Base-by-base conservation (phyloP, 2,797 vertebrate genomes). In the Toxotes lorentzi region DNA sequence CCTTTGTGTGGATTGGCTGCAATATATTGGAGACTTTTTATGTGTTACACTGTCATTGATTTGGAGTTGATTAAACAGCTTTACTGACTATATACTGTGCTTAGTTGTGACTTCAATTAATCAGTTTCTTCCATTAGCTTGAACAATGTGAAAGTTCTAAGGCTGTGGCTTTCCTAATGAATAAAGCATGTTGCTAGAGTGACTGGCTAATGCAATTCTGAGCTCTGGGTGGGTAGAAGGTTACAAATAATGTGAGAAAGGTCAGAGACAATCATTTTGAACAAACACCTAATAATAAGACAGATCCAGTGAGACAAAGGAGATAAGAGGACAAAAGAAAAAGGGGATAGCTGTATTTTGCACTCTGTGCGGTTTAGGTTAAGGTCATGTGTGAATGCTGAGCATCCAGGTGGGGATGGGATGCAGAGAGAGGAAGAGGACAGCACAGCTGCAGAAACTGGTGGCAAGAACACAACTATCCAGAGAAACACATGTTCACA, bases 171-270 rank as follows among this genome's bases (percentile, higher is more conserved):
- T 74, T 81, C 47, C 61, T 54, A 68, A 78, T 79, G 61, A 78
- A 86, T 84, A 81, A 70, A 77, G 71, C 59, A 58, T 76, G 69
- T 56, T 70, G 50, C 76, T 57, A 12, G 14, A 77, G 66, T 62
- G 67, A 75, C 64, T 62, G 66, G 27, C 51, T 87, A 74, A 83
- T 85, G 79, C 74, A 83, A 76, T 76, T 64, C 53, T 63, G 73
- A 72, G 51, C 66, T 61, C 16, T n/a, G 48, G 70, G 34, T 68
- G 43, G n/a, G 50, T 47, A 40, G 66, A 82, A 74, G 78, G 70
- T 89, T 81, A 85, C 77, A 79, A 81, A 78, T 65, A 43, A 8
- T 23, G 66, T 63, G 60, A 74, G 76, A 85, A 88, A 86, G 75
- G 79, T 85, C 76, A 81, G 63, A 30, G 50, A 60, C 84, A 84